Evolutionary conservation across 2,888 invertebrate species (phyloP).

Genomic region (Pandemis cinnamomeana): DNA sequence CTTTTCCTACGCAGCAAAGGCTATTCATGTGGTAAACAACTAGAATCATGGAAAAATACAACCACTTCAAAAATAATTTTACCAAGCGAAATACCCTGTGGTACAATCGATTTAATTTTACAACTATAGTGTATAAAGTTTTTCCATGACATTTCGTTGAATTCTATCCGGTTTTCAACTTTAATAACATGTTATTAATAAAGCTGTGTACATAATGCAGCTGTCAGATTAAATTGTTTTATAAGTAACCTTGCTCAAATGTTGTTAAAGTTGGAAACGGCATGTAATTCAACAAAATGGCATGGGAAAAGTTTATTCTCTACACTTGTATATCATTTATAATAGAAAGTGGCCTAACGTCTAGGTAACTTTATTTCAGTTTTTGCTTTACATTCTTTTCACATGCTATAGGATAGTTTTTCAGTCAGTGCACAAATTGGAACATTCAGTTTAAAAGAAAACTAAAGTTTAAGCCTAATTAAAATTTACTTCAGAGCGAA

Average conservation of each 20-base stretch:
- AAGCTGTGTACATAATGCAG: too few species aligned
- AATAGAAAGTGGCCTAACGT: background rate
- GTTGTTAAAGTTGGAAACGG: too few species aligned
- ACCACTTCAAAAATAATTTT: background rate
- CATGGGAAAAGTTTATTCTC: too few species aligned
- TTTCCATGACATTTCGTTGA: too few species aligned
- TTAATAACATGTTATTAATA: too few species aligned
- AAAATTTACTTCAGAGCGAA: background rate
- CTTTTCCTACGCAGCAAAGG: background rate
- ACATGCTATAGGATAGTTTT: background rate
- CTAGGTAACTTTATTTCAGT: background rate
- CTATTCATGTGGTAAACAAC: background rate
- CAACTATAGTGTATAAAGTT: too few species aligned
- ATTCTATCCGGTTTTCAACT: too few species aligned
- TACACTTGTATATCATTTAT: background rate
- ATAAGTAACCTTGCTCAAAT: too few species aligned
- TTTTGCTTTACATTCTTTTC: background rate
- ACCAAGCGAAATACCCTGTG: background rate
- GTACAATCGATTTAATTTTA: background rate
- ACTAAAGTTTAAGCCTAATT: background rate
- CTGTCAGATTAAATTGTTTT: too few species aligned
- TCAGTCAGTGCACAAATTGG: background rate
- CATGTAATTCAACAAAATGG: too few species aligned
- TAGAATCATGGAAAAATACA: slow-evolving; percentile 2
- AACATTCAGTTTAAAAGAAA: background rate